Base-by-base conservation (phyloP, 2,888 invertebrate genomes). In the Lithophane socia region DNA sequence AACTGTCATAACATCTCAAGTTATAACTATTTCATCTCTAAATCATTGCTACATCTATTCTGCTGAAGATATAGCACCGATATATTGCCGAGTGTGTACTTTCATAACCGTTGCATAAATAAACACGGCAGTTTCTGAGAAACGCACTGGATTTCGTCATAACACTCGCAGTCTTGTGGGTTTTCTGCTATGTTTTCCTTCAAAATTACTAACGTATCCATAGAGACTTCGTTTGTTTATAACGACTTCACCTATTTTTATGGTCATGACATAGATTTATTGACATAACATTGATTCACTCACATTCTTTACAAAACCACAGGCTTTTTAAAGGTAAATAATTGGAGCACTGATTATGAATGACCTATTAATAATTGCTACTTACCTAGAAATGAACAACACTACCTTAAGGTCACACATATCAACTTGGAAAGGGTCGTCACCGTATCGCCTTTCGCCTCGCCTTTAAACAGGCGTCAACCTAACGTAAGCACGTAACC, bases 171-270 rank as follows among this genome's bases (percentile, higher is more conserved):
- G 18, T 63, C 56, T 79, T 63, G 37, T 71, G 13, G 1, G 37
- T 54, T 71, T 80, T 80, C 61, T 80, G 47, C 47, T 29, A 61
- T 68, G 29, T 80, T 80, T 80, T 83, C 84, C 84, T 78, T 42
- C 13, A 71, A 9, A 29, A 42, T 16, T 21, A 16, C 42, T 47
- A 29, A 24, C 47, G 44, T 24, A 52, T 44, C 18, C 52, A 44
- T 52, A 3, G 37, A 42, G 0, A 54, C 12, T 16, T 37, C 44
- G n/a, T 56, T 78, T 29, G 1, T 29, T 42, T 67, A 49, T 42
- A 58, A 49, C 56, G n/a, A 54, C 12, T 47, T 7, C n/a, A 24
- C 9, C 0, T n/a, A n/a, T 63, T 37, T 42, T 76, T 52, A 29
- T 52, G 18, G 7, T 13, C 29, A 29, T 75, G 61, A 44, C 44